phyloP scores from a whole-genome alignment of 2,113 vertebrate species.

The Gambusia affinis region DNA sequence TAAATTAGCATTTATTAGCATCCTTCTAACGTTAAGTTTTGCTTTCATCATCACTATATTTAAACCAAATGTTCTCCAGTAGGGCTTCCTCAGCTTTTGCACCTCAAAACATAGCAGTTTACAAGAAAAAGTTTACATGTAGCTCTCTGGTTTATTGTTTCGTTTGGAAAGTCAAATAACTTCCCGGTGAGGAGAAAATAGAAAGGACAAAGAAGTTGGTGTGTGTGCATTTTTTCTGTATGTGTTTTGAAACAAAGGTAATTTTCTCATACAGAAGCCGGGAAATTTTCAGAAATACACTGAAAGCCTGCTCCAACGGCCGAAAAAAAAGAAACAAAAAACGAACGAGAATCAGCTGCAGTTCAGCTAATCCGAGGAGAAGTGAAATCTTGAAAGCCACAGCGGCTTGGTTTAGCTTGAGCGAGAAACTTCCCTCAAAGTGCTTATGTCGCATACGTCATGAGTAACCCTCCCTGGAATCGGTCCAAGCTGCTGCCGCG shows the following conservation, averaged over 20 bases:
- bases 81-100: neutral
- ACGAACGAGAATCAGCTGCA: neutral
- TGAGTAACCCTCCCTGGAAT: neutral
- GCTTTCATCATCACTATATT: neutral
- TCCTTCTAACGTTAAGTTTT: neutral
- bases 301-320: conserved; percentile 2
- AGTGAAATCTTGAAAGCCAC: conserved; percentile 3
- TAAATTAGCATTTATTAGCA: neutral
- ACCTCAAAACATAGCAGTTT: neutral
- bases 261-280: conserved; percentile 15
- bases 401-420: neutral
- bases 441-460: neutral
- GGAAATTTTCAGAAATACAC: conserved; percentile 19
- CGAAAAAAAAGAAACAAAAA: no score
- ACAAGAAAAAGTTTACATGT: neutral
- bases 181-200: neutral
- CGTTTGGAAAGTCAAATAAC: neutral
- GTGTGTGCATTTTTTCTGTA: neutral
- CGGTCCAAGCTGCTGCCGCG: neutral
- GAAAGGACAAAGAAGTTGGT: neutral
- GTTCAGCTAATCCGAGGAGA: neutral
- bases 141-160: neutral
- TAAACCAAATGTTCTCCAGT: neutral
- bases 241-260: neutral
- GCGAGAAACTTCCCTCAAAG: conserved; percentile 2